Percentiles rank a stretch among this genome's conserved stretches.
phyloP scores from a whole-genome alignment of 1,140 invertebrate genomes.

The Bombus sibiricus region DNA sequence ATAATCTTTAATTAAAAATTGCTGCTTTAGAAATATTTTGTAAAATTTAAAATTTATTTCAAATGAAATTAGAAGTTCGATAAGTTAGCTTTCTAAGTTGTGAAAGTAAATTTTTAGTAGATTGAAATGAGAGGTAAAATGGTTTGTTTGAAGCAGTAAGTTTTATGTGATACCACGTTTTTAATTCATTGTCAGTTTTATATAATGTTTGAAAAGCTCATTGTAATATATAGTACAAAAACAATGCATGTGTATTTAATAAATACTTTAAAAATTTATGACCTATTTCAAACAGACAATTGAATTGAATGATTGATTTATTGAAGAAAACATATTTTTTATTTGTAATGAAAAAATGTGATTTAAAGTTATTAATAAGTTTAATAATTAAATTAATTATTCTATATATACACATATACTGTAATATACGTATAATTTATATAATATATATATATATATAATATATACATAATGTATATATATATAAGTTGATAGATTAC shows the following conservation, averaged over 20 bases:
- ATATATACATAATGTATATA: no score
- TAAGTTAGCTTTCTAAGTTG: background rate
- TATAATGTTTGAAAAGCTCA: constrained; percentile 27
- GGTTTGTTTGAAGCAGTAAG: background rate
- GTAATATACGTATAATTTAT: no score
- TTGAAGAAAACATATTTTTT: background rate
- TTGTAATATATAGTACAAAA: background rate
- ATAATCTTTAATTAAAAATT: background rate
- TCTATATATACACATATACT: no score
- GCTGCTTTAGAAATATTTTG: background rate
- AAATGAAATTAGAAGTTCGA: background rate
- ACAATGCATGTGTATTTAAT: background rate
- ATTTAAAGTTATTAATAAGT: background rate
- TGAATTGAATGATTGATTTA: background rate
- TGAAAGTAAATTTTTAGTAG: background rate
- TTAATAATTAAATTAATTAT: background rate
- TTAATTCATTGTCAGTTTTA: constrained; percentile 19
- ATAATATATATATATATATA: no score
- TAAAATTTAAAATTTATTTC: background rate
- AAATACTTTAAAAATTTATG: background rate
- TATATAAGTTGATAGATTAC: background rate
- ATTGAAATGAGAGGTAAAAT: background rate
- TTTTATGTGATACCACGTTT: background rate
- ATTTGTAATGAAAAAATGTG: background rate
- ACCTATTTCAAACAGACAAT: background rate